phyloP scores from a whole-genome alignment of 2,113 vertebrate species.

The Haliaeetus leucogaster region DNA sequence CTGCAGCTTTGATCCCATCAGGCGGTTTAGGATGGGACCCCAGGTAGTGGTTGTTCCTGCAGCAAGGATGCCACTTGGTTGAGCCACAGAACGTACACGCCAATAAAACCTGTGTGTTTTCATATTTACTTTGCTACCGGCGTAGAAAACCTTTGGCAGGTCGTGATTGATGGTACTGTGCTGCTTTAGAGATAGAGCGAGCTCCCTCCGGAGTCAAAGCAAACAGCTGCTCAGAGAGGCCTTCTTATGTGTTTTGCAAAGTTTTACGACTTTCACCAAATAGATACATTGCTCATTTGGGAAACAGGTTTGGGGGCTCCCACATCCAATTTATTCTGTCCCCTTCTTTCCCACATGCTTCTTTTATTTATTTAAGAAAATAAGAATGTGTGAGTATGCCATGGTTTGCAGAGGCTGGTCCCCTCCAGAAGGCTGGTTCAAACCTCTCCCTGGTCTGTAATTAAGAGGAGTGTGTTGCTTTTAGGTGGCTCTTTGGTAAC shows the following conservation, averaged over 20 bases:
- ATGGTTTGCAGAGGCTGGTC: neutral
- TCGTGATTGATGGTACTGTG: conserved; percentile 41
- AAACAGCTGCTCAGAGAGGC: conserved; percentile 47
- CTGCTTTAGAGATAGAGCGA: conserved; percentile 39
- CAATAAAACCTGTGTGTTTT: conserved; percentile 30
- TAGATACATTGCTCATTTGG: conserved; percentile 37
- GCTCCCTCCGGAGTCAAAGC: conserved; percentile 49
- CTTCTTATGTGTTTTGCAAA: conserved; percentile 38
- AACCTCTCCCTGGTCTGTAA: conserved; percentile 20
- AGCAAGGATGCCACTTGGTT: neutral
- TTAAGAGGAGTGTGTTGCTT: conserved; percentile 17
- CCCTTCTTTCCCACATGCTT: conserved; percentile 27
- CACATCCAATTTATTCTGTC: conserved; percentile 46
- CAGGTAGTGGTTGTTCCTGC: neutral
- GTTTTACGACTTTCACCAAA: conserved; percentile 52
- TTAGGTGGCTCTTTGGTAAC: conserved; percentile 36
- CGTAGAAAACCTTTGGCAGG: conserved; percentile 51
- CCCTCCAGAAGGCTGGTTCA: neutral
- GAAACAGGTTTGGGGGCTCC: conserved; percentile 50
- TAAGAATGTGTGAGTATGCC: neutral
- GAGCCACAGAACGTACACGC: neutral
- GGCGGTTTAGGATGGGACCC: neutral
- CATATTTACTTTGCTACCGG: conserved; percentile 54
- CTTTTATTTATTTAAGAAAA: conserved; percentile 47
- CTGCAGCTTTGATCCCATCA: neutral